Evolutionary conservation across 2,888 invertebrate genomes (phyloP), one percentile per base, ranked within the genome.

Genomic region (Drosophila leonis): DNA sequence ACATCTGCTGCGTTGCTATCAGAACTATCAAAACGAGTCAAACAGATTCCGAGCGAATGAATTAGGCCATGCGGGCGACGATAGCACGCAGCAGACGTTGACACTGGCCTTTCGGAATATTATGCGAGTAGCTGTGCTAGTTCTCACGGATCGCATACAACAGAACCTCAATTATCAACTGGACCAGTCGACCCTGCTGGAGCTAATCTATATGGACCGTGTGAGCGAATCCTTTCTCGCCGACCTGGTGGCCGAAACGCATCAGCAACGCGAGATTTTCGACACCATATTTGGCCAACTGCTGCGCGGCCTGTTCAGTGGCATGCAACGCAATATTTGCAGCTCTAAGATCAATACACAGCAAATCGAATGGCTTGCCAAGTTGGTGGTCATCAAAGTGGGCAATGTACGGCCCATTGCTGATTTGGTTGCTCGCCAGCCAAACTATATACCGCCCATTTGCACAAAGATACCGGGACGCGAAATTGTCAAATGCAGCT

Each of bases 401-500:
- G 95, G 95, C 1, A 94, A 95, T 39, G 94, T 94, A n/a, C 94
- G 98, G 5, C 98, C 98, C 0, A 94, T 98, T 66, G 97, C 97
- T 85, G 94, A 94, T 75, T 91, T 96, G 6, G 94, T 96, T 56
- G 94, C 94, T 0, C 94, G 94, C 72, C 95, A 96, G 92, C 93
- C 94, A 4, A 97, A 97, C 91, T 97, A 96, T 93, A 91, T 95
- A 67, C 97, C 97, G 0, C 95, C 95, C 12, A 93, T 96, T 2
- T 94, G 96, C 80, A 96, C 97, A 2, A 95, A 95, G 1, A 96
- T 96, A 8, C 94, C 94, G 0, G 99, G 99, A 0, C 94, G 98
- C 46, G 99, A 99, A 93, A 94, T 98, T 65, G 96, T 97, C 0
- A 94, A 96, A 59, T 95, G 96, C 52, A 97, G 98, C 65, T 98